Conservation (phyloP, 1,140 invertebrate genomes). For the Wasmannia auropunctata region DNA sequence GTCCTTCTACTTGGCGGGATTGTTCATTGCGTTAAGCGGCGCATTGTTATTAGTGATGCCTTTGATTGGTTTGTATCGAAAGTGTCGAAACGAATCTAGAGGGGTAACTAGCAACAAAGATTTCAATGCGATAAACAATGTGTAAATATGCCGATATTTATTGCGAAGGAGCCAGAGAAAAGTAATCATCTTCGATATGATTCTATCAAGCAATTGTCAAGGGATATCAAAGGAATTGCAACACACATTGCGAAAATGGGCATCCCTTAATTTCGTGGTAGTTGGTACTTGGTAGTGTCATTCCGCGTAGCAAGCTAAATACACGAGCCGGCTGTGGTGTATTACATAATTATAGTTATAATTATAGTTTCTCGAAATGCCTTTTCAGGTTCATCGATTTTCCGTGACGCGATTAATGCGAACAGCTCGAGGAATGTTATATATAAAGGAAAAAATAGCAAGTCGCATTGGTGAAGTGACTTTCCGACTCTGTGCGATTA, state of each 20-base stretch:
- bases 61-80: slow-evolving; percentile 83
- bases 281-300: neutral
- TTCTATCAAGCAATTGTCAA: neutral
- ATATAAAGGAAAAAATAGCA: neutral
- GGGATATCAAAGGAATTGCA: slow-evolving; percentile 56
- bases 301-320: neutral
- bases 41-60: slow-evolving; percentile 90
- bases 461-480: neutral
- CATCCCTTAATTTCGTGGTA: slow-evolving; percentile 11
- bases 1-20: slow-evolving; percentile 95
- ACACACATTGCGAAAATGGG: neutral
- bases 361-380: slow-evolving; percentile 18
- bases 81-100: slow-evolving; percentile 70
- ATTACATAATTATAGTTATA: slow-evolving; percentile 45
- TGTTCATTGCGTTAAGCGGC: slow-evolving; percentile 94
- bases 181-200: neutral
- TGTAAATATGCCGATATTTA: slow-evolving; percentile 70
- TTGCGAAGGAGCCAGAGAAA: neutral
- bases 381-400: neutral
- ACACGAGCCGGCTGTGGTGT: slow-evolving; percentile 46
- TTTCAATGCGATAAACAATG: slow-evolving; percentile 79
- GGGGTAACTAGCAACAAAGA: slow-evolving; percentile 71
- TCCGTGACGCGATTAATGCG: neutral
- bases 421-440: slow-evolving; percentile 10
- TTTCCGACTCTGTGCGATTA: neutral